Conservation (phyloP, 1,140 invertebrate species). For the Zaprionus ghesquierei region DNA sequence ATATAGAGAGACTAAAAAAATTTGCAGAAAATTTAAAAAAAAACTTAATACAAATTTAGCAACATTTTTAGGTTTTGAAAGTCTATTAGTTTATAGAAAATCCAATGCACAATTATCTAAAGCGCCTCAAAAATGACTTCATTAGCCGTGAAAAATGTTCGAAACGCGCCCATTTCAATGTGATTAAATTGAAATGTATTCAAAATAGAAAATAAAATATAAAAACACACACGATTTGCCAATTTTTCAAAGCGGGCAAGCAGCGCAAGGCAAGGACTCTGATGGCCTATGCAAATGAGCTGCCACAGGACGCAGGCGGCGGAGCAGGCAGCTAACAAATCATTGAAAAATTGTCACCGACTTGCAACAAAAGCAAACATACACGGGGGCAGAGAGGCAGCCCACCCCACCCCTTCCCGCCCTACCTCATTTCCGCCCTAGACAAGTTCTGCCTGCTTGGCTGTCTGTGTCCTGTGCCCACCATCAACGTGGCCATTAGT, state of each 20-base stretch:
- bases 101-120: not conserved
- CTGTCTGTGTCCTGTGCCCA: slow-evolving; percentile 46
- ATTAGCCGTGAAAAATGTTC: slow-evolving; percentile 20
- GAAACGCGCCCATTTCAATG: slow-evolving; percentile 58
- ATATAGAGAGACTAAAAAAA: too few species aligned
- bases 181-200: slow-evolving; percentile 56
- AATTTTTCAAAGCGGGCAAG: slow-evolving; percentile 59
- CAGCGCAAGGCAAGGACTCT: slow-evolving; percentile 50
- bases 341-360: slow-evolving; percentile 82
- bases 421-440: not conserved
- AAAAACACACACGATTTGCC: slow-evolving; percentile 55
- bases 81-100: too few species aligned
- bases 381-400: slow-evolving; percentile 7
- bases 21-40: not conserved
- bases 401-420: not conserved
- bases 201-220: slow-evolving; percentile 41
- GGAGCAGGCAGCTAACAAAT: slow-evolving; percentile 64
- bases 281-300: slow-evolving; percentile 78
- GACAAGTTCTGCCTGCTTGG: slow-evolving; percentile 3
- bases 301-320: not conserved
- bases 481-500: slow-evolving; percentile 76
- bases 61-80: too few species aligned
- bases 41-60: too few species aligned
- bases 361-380: slow-evolving; percentile 53
- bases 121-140: slow-evolving; percentile 9